Evolutionary conservation across 2,888 invertebrate genomes (phyloP), one percentile per base, ranked within the genome.

Genomic region (Desoria tigrina): DNA sequence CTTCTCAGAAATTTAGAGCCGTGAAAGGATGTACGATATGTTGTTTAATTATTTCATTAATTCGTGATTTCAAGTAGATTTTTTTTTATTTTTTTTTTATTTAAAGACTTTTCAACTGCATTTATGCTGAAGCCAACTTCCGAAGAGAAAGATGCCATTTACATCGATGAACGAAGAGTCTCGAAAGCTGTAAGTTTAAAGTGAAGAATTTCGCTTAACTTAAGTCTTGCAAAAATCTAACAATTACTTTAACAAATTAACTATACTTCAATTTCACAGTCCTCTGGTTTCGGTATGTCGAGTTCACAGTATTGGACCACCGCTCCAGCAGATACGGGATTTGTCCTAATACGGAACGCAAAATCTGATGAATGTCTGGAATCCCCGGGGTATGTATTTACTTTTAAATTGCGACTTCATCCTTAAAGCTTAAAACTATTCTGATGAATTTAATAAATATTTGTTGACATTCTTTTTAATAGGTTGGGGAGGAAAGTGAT

Each of bases 21-120:
- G 50, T 39, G n/a, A 63, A 63, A 51, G 67, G 50, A 56, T 67
- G 67, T 67, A 63, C 63, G 67, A 61, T n/a, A 14, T 39, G 9
- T 39, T 39, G n/a, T n/a, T n/a, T n/a, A n/a, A n/a, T n/a, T n/a
- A n/a, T n/a, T n/a, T n/a, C n/a, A n/a, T n/a, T n/a, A n/a, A n/a
- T n/a, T n/a, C n/a, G n/a, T n/a, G n/a, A n/a, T n/a, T n/a, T n/a
- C n/a, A n/a, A n/a, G n/a, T n/a, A n/a, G n/a, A n/a, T n/a, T n/a
- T n/a, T n/a, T n/a, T n/a, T n/a, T n/a, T n/a, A n/a, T n/a, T n/a
- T n/a, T n/a, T n/a, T n/a, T n/a, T n/a, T n/a, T n/a, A n/a, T n/a
- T n/a, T n/a, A n/a, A n/a, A 66, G 66, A 56, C 50, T 18, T 67
- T 1, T 59, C 45, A n/a, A 60, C 63, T 2, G 18, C 61, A 6